Evolutionary conservation across 2,888 invertebrate species (phyloP), one percentile per base, ranked within the genome.

Genomic region (Penaeus monodon): DNA sequence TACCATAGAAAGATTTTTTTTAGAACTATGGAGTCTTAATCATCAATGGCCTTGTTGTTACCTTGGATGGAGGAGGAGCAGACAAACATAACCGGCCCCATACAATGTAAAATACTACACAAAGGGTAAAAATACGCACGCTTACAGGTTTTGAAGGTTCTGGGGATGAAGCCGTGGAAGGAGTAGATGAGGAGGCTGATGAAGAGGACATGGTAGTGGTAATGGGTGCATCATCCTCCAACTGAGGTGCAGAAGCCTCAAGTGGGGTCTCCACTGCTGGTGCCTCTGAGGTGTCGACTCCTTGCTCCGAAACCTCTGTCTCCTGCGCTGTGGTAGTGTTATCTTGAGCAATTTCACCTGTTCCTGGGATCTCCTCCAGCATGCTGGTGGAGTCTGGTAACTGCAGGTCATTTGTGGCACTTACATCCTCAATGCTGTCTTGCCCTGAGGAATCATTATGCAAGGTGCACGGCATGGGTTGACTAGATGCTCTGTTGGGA

Each of bases 131-230:
- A 44, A 44, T 44, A 44, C 44, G 44, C 17, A 57, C 14, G 77
- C 86, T 83, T 49, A 86, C 86, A 38, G 63, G 77, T 86, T 86
- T 86, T 74, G 27, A 63, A 27, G 86, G 86, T 68, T 86, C 86
- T 22, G 86, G 86, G 12, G 86, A 86, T 12, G 86, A 86, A 2
- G 83, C 70, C 8, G 77, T 70, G 24, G 86, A 83, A 44, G 86
- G 78, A 22, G 86, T 82, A 2, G 65, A 78, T 27, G 70, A 64
- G n/a, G 74, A 44, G 27, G 79, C 64, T 20, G 49, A 44, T 10
- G 49, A 68, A 20, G 81, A 70, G n/a, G 70, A 33, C 57, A 57
- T 57, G 17, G 57, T 57, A 20, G 17, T 57, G 57, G 14, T 57
- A 17, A 57, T 57, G 57, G 57, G 57, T 20, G 17, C 20, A 17